Conservation (phyloP, 2,797 vertebrate species). For the Sandelia bainsii region DNA sequence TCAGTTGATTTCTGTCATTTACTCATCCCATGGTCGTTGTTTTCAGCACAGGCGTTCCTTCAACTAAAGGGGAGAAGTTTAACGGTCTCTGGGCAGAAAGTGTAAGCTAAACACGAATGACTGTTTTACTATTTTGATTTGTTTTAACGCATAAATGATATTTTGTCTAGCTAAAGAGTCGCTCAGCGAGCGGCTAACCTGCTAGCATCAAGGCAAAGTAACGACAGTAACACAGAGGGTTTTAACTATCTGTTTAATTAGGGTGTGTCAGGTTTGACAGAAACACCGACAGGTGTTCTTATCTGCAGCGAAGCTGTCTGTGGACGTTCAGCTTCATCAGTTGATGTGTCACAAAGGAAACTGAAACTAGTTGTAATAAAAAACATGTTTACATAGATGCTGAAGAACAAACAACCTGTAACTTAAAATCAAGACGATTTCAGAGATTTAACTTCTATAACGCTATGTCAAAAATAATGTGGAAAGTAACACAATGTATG, state of each 20-base stretch:
- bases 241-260: background rate
- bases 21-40: background rate
- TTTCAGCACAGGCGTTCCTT: slow-evolving; percentile 2
- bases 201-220: slow-evolving; percentile 4
- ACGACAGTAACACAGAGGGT: too few relatives aligned
- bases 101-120: slow-evolving; percentile 39
- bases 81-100: slow-evolving; percentile 32
- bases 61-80: slow-evolving; percentile 3
- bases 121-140: background rate
- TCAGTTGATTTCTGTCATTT: background rate
- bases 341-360: slow-evolving; percentile 5
- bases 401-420: background rate
- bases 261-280: background rate
- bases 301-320: background rate
- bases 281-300: background rate
- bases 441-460: background rate
- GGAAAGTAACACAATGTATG: too few relatives aligned
- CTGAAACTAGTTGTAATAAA: background rate
- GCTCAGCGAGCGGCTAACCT: slow-evolving; percentile 29
- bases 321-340: background rate
- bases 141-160: background rate
- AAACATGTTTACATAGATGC: background rate
- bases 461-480: too few relatives aligned
- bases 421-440: background rate
- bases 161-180: slow-evolving; percentile 10